phyloP scores from a whole-genome alignment of 2,888 invertebrate genomes.

The Galerucella calmariensis region DNA sequence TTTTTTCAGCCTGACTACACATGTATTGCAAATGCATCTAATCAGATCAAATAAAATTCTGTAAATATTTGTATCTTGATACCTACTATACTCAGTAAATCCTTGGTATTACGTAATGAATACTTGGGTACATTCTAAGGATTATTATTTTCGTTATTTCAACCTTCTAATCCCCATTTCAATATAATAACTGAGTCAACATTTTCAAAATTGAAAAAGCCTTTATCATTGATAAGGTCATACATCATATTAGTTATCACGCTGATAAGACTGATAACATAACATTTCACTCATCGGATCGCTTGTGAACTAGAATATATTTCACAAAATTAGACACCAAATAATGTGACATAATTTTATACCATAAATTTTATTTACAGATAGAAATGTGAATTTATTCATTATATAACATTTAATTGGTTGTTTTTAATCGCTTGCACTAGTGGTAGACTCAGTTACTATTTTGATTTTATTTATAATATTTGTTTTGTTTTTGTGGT shows the following conservation, averaged over 20 bases:
- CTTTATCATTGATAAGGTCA: conserved; percentile 27
- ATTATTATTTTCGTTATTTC: conserved; percentile 9
- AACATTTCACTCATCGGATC: conserved; percentile 23
- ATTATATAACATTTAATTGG: conserved; percentile 19
- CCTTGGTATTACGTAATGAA: conserved; percentile 12
- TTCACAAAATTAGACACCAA: conserved; percentile 37
- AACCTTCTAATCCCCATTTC: conserved; percentile 16
- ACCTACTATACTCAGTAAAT: conserved; percentile 11
- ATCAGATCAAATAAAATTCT: conserved; percentile 11
- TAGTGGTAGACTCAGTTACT: conserved; percentile 9
- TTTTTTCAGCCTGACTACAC: neutral
- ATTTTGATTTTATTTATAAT: conserved; percentile 7
- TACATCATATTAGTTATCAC: conserved; percentile 16
- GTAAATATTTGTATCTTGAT: conserved; percentile 16
- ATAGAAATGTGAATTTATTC: conserved; percentile 20
- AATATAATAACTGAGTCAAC: conserved; percentile 22
- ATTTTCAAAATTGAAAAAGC: conserved; percentile 17
- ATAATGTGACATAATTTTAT: conserved; percentile 28
- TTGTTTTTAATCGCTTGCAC: neutral
- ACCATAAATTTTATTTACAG: conserved; percentile 6
- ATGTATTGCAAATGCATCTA: conserved; percentile 15
- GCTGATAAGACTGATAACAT: conserved; percentile 36
- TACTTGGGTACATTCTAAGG: conserved; percentile 3
- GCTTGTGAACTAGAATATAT: conserved; percentile 35
- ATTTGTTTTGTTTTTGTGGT: conserved; percentile 33